Percentiles rank a stretch among this genome's conserved stretches.
These are phyloP conservation scores for Ceratitis capitata DNA, from an alignment of 1,140 invertebrate genomes.

Conservation along the genomic window DNA sequence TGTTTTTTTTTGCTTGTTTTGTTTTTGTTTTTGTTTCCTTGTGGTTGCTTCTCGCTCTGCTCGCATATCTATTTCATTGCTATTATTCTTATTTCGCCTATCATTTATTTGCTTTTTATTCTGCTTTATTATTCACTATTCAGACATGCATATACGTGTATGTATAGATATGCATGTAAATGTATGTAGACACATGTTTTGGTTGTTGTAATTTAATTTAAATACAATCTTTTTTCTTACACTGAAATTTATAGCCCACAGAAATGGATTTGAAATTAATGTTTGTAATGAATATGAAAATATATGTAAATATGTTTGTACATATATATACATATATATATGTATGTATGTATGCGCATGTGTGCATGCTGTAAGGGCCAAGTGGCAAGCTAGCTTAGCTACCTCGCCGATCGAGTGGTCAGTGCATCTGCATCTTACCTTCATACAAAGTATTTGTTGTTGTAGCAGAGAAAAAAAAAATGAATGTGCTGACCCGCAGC, in stretches of 20 bases:
- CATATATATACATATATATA: background rate
- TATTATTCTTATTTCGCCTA: constrained; percentile 19
- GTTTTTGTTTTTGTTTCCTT: background rate
- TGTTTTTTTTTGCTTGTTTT: background rate
- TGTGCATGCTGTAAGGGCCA: background rate
- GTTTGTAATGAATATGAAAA: background rate
- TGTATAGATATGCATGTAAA: background rate
- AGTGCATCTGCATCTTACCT: background rate
- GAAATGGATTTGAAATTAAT: constrained; percentile 16
- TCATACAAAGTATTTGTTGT: no score
- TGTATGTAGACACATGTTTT: background rate
- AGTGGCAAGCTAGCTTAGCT: background rate
- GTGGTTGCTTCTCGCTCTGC: no score
- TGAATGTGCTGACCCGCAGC: background rate
- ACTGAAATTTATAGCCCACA: background rate
- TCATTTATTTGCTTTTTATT: background rate
- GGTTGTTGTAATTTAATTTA: constrained; percentile 31
- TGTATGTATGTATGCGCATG: background rate
- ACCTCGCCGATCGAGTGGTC: background rate
- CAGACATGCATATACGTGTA: background rate
- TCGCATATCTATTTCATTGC: background rate
- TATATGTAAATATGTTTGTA: background rate
- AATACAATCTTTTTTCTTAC: background rate
- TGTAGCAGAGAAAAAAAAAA: background rate
- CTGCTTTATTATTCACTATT: background rate